Percentiles rank a stretch among this genome's conserved stretches.
Conservation (phyloP, 2,113 vertebrate genomes). For the Dryoscopus gambensis region DNA sequence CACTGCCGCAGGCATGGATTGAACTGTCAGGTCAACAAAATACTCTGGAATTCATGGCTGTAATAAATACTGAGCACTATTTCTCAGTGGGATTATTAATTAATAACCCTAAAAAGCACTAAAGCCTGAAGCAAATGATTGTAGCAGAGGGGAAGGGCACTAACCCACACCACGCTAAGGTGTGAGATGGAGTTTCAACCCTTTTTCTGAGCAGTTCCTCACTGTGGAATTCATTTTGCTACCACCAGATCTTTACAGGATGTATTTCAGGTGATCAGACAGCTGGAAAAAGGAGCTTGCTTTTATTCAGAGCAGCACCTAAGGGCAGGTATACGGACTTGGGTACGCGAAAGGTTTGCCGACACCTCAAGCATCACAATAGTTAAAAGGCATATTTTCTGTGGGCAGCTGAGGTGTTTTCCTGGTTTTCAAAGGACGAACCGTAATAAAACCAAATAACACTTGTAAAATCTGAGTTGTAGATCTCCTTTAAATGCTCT, state of each 20-base stretch:
- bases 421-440: neutral
- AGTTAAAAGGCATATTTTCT: neutral
- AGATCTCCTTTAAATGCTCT: neutral
- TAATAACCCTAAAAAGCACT: neutral
- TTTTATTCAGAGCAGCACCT: neutral
- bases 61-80: neutral
- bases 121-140: neutral
- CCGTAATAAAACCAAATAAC: neutral
- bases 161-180: neutral
- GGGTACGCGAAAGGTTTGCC: neutral
- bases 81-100: neutral
- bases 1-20: neutral
- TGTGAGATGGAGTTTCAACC: neutral
- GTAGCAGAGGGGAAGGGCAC: neutral
- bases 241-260: neutral
- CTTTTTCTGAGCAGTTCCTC: neutral
- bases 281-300: neutral
- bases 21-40: neutral
- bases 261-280: neutral
- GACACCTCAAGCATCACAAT: accelerated
- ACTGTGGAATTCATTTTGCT: neutral
- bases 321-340: neutral
- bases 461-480: neutral
- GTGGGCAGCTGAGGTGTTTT: neutral
- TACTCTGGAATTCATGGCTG: neutral